Base-by-base conservation (phyloP, 2,113 vertebrate species). In the Cettia cetti region DNA sequence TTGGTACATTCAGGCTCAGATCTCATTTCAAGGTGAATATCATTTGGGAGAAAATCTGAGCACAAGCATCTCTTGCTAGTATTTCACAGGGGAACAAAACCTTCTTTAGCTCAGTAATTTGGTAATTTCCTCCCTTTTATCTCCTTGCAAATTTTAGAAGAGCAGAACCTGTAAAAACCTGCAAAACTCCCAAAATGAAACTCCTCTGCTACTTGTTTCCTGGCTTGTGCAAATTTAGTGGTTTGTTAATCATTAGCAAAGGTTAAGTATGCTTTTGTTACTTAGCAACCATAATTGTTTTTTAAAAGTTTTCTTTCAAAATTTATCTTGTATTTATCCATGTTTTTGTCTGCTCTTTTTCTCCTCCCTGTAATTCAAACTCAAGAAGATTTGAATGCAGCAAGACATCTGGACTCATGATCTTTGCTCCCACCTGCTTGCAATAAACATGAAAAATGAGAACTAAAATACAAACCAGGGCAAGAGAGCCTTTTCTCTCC, bases 221-320 rank as follows among this genome's bases (percentile, higher is more conserved):
- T 61, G 56, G 22, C 31, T 92, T 86, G 47, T 90, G 64, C 5
- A 7, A 72, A 96, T 85, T 83, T 80, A 59, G 47, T 82, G 50
- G 35, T 86, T 95, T 69, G 33, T 81, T 93, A 94, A 94, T 96
- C 64, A 85, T 76, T 63, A 89, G 57, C 65, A 92, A 95, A 94
- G 86, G 89, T 95, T 97, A 96, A 95, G 84, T 61, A 63, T 33
- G 66, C 10, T 85, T 91, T 94, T 89, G 90, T 95, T 93, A 83
- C 96, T 93, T 96, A 95, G 95, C 95, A 97, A 97, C 94, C 49
- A 53, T 33, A 52, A 92, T 50, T 69, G 49, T 31, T 71, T 94
- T 75, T 96, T 30, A 37, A 71, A 93, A 94, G 61, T 88, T 90
- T 95, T 71, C 24, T 66, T 88, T 87, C 27, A 63, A 93, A 90